These are phyloP conservation scores for Cricetomys ansorgei DNA, from an alignment of 2,113 vertebrate species.

Conservation along the genomic window DNA sequence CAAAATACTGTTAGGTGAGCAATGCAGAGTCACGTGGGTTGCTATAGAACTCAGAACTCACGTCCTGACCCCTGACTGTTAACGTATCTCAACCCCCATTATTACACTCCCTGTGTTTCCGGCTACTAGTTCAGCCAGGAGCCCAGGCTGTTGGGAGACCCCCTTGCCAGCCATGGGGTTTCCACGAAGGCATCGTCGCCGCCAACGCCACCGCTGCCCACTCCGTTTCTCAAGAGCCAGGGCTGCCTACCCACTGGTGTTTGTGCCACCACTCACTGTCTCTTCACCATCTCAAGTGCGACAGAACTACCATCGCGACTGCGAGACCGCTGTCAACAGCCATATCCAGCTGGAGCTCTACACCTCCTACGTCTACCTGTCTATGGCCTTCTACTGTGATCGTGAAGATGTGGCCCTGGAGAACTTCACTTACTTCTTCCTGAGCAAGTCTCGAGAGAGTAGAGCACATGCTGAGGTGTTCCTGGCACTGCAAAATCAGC, in stretches of 20 bases:
- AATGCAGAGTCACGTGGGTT: fast-evolving
- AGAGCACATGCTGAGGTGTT: fast-evolving
- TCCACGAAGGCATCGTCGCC: neutral
- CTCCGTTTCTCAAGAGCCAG: no score
- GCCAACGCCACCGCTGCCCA: fast-evolving
- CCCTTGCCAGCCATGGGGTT: neutral
- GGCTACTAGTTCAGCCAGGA: neutral
- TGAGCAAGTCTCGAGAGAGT: fast-evolving
- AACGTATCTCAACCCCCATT: neutral
- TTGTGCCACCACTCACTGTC: fast-evolving
- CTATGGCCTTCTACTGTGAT: neutral
- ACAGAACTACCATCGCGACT: neutral
- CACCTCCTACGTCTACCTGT: neutral
- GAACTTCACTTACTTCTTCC: neutral
- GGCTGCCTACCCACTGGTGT: neutral
- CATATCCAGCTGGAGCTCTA: neutral
- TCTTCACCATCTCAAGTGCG: fast-evolving
- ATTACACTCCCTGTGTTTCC: no score
- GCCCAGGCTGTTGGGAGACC: fast-evolving
- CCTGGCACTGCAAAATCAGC: neutral
- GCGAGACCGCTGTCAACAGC: fast-evolving
- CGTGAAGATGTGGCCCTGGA: neutral
- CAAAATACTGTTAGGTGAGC: neutral
- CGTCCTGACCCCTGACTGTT: neutral
- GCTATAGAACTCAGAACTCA: neutral